phyloP scores from a whole-genome alignment of 2,888 invertebrate genomes.

The Sminthurinus aureus region DNA sequence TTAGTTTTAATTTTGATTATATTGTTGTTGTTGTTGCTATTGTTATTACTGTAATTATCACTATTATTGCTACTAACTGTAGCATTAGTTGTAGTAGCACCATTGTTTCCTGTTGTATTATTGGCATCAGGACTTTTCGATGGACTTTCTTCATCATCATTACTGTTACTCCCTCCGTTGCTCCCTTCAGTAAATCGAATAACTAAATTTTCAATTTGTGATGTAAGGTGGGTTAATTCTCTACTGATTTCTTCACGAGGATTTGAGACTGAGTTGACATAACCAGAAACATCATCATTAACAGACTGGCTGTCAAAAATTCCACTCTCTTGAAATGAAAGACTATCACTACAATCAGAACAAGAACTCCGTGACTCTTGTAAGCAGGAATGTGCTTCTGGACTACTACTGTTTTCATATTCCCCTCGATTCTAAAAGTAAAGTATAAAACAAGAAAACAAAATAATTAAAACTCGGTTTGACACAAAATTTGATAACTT shows the following conservation, averaged over 20 bases:
- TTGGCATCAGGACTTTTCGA: neutral
- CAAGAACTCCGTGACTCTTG: constrained; percentile 55
- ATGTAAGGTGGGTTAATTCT: constrained; percentile 53
- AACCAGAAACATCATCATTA: constrained; percentile 48
- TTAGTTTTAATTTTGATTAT: constrained; percentile 32
- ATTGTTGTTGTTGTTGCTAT: constrained; percentile 3
- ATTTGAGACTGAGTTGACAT: constrained; percentile 22
- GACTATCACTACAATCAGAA: constrained; percentile 59
- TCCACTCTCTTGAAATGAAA: constrained; percentile 59
- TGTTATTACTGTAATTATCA: neutral
- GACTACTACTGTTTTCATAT: too few species aligned
- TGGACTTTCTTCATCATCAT: neutral
- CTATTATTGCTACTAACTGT: neutral
- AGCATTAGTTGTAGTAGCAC: neutral
- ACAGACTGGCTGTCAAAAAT: constrained; percentile 58
- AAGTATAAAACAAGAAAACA: neutral
- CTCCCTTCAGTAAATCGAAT: constrained; percentile 51
- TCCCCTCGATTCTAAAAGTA: too few species aligned
- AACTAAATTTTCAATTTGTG: constrained; percentile 58
- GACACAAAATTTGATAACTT: constrained; percentile 1
- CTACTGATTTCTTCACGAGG: constrained; percentile 51
- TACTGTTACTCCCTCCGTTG: neutral
- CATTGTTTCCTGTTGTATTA: neutral
- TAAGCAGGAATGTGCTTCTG: neutral
- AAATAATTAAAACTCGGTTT: neutral